These are phyloP conservation scores for Ridgeia piscesae DNA, from an alignment of 1,140 invertebrate species.

Conservation along the genomic window DNA sequence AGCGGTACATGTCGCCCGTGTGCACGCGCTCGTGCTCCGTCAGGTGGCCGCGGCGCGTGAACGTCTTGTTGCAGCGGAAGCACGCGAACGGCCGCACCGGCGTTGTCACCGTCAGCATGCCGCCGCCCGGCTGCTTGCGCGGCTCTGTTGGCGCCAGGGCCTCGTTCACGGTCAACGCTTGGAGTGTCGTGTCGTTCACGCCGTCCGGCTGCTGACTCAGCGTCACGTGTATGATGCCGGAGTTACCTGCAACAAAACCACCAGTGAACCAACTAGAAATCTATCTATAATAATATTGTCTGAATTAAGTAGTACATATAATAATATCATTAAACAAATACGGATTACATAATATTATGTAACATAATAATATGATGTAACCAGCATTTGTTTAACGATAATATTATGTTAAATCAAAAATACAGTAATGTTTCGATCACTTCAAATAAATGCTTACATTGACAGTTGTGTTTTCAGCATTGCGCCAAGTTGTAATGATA, in stretches of 20 bases:
- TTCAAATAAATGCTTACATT: too few relatives aligned
- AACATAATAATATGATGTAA: too few relatives aligned
- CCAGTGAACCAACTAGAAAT: neutral
- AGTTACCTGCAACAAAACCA: neutral
- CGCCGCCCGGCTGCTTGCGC: neutral
- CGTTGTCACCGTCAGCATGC: neutral
- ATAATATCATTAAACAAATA: neutral
- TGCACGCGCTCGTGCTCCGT: neutral
- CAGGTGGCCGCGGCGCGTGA: neutral
- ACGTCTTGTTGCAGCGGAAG: neutral
- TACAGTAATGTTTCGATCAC: too few relatives aligned
- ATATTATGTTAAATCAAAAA: too few relatives aligned
- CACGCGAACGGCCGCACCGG: neutral
- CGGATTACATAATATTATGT: neutral
- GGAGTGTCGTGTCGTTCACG: neutral
- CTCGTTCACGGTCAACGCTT: neutral
- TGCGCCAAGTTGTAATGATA: too few relatives aligned
- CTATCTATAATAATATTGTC: too few relatives aligned
- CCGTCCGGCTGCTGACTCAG: neutral
- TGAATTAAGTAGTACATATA: neutral
- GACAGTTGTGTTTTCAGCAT: too few relatives aligned
- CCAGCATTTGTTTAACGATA: too few relatives aligned
- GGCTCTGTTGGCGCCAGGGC: neutral
- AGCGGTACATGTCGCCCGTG: constrained; percentile 12
- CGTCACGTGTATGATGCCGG: neutral